Conservation (phyloP, 2,113 vertebrate species). For the Syngnathus typhle region DNA sequence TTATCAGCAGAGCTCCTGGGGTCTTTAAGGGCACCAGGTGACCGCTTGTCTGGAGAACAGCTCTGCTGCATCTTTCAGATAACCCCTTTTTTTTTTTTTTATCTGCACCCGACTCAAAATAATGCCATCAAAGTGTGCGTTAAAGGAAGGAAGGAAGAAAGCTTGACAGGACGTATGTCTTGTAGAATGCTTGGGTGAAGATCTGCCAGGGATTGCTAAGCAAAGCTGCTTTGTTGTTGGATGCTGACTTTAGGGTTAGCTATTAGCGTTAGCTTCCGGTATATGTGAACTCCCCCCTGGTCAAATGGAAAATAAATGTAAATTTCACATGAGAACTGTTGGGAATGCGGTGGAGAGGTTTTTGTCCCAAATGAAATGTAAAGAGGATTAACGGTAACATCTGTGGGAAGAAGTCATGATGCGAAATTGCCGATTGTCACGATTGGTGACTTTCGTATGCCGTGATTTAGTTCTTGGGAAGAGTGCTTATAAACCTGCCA, state of each 20-base stretch:
- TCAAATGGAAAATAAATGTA: background rate
- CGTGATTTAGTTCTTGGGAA: background rate
- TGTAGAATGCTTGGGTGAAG: background rate
- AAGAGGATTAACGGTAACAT: constrained; percentile 1
- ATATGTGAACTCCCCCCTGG: too few species aligned
- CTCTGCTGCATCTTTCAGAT: constrained; percentile 45
- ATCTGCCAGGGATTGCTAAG: too few species aligned
- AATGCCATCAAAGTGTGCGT: constrained; percentile 32
- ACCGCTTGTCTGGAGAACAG: constrained; percentile 38
- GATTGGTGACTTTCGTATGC: background rate
- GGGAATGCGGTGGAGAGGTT: background rate
- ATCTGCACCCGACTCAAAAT: constrained; percentile 44
- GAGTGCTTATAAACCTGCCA: constrained; percentile 5
- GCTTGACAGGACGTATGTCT: background rate
- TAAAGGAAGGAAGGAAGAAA: constrained; percentile 12
- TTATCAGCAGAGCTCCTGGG: constrained; percentile 51
- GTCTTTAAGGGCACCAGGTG: constrained; percentile 43
- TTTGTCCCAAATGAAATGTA: background rate
- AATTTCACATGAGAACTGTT: background rate
- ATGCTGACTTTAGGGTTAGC: background rate
- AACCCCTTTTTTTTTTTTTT: constrained; percentile 30
- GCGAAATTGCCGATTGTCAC: background rate
- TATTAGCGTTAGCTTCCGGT: background rate
- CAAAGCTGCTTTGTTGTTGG: too few species aligned
- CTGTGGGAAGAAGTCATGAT: background rate